phyloP scores from a whole-genome alignment of 2,888 invertebrate genomes.

The Sericinus montela region DNA sequence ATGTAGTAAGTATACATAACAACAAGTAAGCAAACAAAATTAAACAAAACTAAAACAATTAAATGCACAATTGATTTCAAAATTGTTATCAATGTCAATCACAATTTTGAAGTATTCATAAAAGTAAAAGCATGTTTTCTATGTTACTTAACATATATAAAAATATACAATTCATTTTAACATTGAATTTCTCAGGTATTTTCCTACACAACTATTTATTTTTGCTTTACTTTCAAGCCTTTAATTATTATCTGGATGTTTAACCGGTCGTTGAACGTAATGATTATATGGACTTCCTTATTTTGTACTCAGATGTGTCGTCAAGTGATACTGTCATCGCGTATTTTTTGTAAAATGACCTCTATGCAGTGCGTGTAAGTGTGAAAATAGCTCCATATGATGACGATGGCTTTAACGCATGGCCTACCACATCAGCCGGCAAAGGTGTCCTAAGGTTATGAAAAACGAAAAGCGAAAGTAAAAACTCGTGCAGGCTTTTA shows the following conservation, averaged over 20 bases:
- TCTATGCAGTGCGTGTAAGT: slow-evolving; percentile 8
- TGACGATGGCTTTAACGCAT: slow-evolving; percentile 14
- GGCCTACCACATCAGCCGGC: slow-evolving; percentile 22
- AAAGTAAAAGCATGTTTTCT: too few species aligned
- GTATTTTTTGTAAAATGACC: neutral
- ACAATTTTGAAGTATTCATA: too few species aligned
- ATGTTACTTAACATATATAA: too few species aligned
- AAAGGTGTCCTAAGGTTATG: slow-evolving; percentile 50
- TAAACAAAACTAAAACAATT: too few species aligned
- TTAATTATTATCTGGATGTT: slow-evolving; percentile 1
- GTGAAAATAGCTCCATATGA: slow-evolving; percentile 1
- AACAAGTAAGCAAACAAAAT: too few species aligned
- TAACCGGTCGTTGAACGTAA: slow-evolving; percentile 14
- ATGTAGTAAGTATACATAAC: too few species aligned
- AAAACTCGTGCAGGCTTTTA: slow-evolving; percentile 29
- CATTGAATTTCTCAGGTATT: too few species aligned
- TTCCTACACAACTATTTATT: neutral
- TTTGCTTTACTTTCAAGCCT: neutral
- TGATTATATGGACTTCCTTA: slow-evolving; percentile 12
- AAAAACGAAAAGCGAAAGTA: slow-evolving; percentile 68
- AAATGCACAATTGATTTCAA: too few species aligned
- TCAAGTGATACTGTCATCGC: slow-evolving; percentile 1
- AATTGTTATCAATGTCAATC: too few species aligned
- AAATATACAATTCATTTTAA: too few species aligned
- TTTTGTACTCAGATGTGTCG: slow-evolving; percentile 7